Conservation (phyloP, 2,113 vertebrate species). For the Heterochromis multidens region DNA sequence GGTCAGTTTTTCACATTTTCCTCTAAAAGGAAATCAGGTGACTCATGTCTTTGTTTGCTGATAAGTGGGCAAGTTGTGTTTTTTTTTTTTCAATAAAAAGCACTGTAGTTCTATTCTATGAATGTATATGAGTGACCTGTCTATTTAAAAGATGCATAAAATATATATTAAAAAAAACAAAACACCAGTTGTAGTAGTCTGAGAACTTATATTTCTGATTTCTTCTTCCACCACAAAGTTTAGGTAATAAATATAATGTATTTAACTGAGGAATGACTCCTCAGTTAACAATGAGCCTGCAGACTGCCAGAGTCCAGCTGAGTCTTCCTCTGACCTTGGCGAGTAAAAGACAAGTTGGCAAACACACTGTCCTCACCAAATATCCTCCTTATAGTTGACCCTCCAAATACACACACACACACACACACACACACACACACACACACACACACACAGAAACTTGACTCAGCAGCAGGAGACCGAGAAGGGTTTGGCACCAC, state of each 20-base stretch:
- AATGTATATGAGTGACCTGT: neutral
- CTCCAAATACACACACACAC: neutral
- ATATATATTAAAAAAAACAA: neutral
- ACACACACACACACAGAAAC: neutral
- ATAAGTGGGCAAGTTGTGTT: neutral
- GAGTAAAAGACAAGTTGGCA: conserved; percentile 15
- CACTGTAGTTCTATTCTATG: neutral
- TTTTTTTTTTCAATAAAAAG: neutral
- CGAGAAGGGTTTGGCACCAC: neutral
- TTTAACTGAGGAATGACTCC: neutral
- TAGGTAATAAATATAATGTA: neutral
- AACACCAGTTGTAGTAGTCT: neutral
- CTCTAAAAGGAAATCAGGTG: neutral
- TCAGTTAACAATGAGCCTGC: neutral
- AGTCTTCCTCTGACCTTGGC: neutral
- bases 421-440: neutral
- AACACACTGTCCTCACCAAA: neutral
- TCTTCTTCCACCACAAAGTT: neutral
- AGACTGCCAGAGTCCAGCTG: neutral
- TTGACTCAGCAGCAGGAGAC: conserved; percentile 10
- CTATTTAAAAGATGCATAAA: neutral
- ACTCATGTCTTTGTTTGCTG: neutral
- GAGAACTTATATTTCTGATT: neutral
- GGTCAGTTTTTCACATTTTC: neutral
- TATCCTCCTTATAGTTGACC: neutral